phyloP scores from a whole-genome alignment of 2,797 vertebrate species.

The Benthosema pterotum region DNA sequence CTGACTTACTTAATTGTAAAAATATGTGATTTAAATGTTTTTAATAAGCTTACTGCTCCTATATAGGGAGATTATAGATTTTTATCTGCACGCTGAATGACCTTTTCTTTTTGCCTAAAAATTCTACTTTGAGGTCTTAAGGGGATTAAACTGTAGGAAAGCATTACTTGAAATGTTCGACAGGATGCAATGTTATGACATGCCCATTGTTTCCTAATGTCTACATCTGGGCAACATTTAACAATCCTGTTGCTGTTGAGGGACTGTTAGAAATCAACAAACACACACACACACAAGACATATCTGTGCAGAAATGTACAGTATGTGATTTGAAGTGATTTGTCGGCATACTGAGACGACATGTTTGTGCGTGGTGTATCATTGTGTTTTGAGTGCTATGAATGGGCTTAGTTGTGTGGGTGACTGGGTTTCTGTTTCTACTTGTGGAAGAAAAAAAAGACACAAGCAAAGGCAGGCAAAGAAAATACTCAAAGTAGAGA shows the following conservation, averaged over 20 bases:
- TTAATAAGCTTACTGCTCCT: conserved; percentile 61
- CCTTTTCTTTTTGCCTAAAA: conserved; percentile 51
- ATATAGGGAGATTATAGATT: conserved; percentile 60
- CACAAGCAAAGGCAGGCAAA: not conserved
- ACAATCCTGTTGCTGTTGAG: conserved; percentile 45
- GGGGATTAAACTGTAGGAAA: conserved; percentile 70
- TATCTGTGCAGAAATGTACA: conserved; percentile 27
- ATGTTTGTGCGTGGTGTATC: not conserved
- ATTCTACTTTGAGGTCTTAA: conserved; percentile 53
- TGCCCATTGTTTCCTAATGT: conserved; percentile 49
- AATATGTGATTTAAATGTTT: conserved; percentile 67
- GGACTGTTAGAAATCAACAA: conserved; percentile 17
- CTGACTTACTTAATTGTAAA: conserved; percentile 65
- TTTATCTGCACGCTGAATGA: conserved; percentile 73
- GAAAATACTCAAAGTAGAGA: not conserved
- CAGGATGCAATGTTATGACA: conserved; percentile 50
- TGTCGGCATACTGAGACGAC: conserved; percentile 20
- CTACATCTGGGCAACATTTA: conserved; percentile 54
- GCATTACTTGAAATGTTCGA: conserved; percentile 58
- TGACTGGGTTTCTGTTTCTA: conserved; percentile 5
- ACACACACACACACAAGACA: not conserved
- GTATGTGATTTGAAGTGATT: conserved; percentile 8
- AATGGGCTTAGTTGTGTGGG: conserved; percentile 1
- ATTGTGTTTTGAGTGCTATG: not conserved
- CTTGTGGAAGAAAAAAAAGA: conserved; percentile 16